These are phyloP conservation scores for Lates japonicus DNA, from an alignment of 2,797 vertebrate genomes.

Conservation along the genomic window DNA sequence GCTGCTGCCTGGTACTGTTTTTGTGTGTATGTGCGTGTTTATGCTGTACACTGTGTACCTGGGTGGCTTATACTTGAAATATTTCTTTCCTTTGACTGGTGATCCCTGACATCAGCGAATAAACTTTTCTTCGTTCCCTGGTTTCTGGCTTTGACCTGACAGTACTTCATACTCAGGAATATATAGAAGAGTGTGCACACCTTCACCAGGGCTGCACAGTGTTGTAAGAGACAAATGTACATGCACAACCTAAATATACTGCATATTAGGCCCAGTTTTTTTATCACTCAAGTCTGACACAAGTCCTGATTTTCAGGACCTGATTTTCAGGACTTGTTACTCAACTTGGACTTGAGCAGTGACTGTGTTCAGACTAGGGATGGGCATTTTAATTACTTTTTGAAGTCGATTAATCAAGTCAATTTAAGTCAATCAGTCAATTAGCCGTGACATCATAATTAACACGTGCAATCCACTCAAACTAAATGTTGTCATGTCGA, in stretches of 20 bases:
- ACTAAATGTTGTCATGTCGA: too few relatives aligned
- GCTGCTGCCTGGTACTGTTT: constrained; percentile 24
- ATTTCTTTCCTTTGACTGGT: not conserved
- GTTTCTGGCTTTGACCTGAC: constrained; percentile 6
- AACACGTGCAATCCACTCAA: too few relatives aligned
- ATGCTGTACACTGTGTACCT: not conserved
- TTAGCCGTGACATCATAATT: too few relatives aligned
- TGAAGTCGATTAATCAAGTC: too few relatives aligned
- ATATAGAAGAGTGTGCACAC: not conserved
- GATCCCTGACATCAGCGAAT: not conserved
- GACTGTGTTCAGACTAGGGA: too few relatives aligned
- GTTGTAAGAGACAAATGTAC: not conserved
- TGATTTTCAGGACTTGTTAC: too few relatives aligned
- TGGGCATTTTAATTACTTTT: too few relatives aligned
- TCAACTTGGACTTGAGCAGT: too few relatives aligned
- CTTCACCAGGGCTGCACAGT: not conserved
- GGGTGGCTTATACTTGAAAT: not conserved
- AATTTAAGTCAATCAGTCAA: too few relatives aligned
- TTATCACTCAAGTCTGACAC: too few relatives aligned
- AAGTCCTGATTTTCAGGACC: too few relatives aligned
- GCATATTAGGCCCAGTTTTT: too few relatives aligned
- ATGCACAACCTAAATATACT: not conserved
- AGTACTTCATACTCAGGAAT: constrained; percentile 3
- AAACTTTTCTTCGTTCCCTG: constrained; percentile 9
- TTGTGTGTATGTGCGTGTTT: not conserved